Conservation (phyloP, 2,797 vertebrate species). For the Lacerta viridis region DNA sequence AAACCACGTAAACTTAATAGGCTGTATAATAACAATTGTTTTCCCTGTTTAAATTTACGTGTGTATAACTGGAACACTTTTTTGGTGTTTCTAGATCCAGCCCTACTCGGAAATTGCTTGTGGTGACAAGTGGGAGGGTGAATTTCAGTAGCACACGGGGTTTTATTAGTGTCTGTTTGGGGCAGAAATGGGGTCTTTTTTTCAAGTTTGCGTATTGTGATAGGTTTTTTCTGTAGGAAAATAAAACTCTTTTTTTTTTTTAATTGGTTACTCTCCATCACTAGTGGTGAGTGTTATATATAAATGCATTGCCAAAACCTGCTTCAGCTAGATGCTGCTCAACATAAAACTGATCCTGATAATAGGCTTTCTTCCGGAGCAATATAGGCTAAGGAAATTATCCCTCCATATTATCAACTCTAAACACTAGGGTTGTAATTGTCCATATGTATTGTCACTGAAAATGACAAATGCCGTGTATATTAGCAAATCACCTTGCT, state of each 20-base stretch:
- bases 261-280: too few relatives aligned
- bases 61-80: too few relatives aligned
- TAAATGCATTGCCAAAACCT: not conserved
- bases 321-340: not conserved
- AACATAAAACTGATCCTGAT: not conserved
- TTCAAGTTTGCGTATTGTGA: not conserved
- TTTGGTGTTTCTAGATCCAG: too few relatives aligned
- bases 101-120: not conserved
- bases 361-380: not conserved
- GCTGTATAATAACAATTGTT: too few relatives aligned
- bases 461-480: not conserved
- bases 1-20: too few relatives aligned
- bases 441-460: not conserved
- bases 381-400: not conserved
- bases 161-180: not conserved
- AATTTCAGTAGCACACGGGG: not conserved
- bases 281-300: not conserved
- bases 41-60: too few relatives aligned
- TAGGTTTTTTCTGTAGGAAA: too few relatives aligned
- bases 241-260: too few relatives aligned
- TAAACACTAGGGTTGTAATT: slow-evolving; percentile 10
- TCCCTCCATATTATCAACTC: not conserved
- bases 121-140: not conserved
- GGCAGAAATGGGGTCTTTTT: not conserved
- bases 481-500: slow-evolving; percentile 23